Percentiles rank a stretch among this genome's conserved stretches.
phyloP scores from a whole-genome alignment of 2,888 invertebrate genomes.

The Opisthograptis luteolata region DNA sequence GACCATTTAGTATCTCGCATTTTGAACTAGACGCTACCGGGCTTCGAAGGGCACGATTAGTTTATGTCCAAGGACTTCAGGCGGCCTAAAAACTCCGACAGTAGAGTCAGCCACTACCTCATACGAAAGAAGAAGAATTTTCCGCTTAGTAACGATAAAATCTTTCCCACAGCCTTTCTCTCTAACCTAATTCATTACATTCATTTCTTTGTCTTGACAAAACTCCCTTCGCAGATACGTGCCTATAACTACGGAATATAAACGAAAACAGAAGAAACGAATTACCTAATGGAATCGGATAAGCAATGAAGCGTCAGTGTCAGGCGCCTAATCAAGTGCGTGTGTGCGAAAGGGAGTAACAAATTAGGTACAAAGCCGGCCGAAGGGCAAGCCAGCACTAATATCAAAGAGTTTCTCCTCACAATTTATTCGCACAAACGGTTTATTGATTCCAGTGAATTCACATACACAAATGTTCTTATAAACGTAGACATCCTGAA shows the following conservation, averaged over 20 bases:
- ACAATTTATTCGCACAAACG: constrained; percentile 23
- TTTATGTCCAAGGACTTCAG: too few species aligned
- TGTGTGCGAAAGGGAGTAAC: constrained; percentile 52
- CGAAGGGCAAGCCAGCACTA: constrained; percentile 38
- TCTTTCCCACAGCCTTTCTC: background rate
- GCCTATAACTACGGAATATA: constrained; percentile 11
- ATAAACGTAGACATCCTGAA: constrained; percentile 43
- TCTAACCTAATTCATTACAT: background rate
- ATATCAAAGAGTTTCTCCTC: constrained; percentile 28
- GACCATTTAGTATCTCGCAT: too few species aligned
- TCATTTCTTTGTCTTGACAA: background rate
- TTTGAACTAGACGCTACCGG: too few species aligned
- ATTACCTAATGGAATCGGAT: constrained; percentile 35
- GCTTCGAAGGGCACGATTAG: too few species aligned
- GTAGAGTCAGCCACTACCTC: too few species aligned
- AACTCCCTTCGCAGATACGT: background rate
- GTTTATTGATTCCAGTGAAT: constrained; percentile 25
- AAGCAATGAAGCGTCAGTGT: constrained; percentile 46
- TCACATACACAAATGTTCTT: constrained; percentile 31
- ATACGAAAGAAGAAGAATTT: too few species aligned
- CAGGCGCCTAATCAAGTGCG: constrained; percentile 57
- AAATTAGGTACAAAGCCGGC: constrained; percentile 53
- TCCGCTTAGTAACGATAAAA: too few species aligned
- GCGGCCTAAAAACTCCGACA: too few species aligned
- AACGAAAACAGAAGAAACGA: constrained; percentile 26